Evolutionary conservation across 2,888 invertebrate species (phyloP), one percentile per base, ranked within the genome.

Genomic region (Andrena bucephala): DNA sequence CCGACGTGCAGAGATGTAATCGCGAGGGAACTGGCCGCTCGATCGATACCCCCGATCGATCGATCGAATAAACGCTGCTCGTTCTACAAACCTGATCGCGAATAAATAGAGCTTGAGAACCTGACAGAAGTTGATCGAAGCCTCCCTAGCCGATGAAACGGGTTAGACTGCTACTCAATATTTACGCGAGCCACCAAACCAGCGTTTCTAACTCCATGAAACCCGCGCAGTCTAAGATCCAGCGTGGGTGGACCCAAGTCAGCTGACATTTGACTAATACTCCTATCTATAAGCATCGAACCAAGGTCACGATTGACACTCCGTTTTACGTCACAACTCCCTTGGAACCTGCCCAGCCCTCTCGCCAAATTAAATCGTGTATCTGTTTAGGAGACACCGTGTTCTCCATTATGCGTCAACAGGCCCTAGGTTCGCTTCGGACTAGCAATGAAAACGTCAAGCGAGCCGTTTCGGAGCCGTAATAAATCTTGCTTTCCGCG

Each of bases 191-290:
- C 20, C 54, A 54, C 7, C 24, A 1, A 20, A 10, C 10, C 54
- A 66, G 50, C 65, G 68, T 84, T 78, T 66, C 2, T 42, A 42
- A 42, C 42, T 42, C 42, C 42, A 42, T 5, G 42, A 42, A 42
- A 42, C 42, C 42, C 42, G 16, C 13, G 42, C 42, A 1, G 33
- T 31, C 24, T 8, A 33, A 13, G 13, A 48, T 60, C 10, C 4
- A 24, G 36, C 79, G 77, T 67, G 60, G 78, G 71, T 33, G 78
- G 66, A 7, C 10, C 0, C 42, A 42, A 42, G 42, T 42, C 42
- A 42, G 42, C 42, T 42, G 42, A 42, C 5, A 52, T 42, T 62
- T 8, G 54, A 66, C 52, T 24, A n/a, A 69, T 27, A 50, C 66
- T n/a, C 54, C 73, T 54, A 73, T 62, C 62, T 67, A 73, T 78